Evolutionary conservation across 2,888 invertebrate genomes (phyloP).

Genomic region (Lepidochrysops patricia): DNA sequence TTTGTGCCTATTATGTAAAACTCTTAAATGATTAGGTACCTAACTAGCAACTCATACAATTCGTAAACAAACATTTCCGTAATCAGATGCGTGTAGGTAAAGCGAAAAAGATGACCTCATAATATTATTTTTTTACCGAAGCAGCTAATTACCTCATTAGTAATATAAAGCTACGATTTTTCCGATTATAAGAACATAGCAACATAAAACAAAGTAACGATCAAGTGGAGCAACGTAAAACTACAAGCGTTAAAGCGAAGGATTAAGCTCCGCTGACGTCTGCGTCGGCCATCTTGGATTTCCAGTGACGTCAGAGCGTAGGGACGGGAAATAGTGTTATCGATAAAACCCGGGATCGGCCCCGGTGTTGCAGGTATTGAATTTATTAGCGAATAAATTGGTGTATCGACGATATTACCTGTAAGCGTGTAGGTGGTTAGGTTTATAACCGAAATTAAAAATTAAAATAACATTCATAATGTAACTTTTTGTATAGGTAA

Average conservation of each 20-base stretch:
- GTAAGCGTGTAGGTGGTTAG: neutral
- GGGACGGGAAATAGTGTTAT: constrained; percentile 1
- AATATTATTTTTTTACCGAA: too few species aligned
- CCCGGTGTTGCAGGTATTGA: neutral
- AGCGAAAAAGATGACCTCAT: too few species aligned
- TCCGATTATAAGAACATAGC: too few species aligned
- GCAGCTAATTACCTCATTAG: too few species aligned
- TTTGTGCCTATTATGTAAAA: neutral
- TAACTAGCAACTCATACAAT: neutral
- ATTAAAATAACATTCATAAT: too few species aligned
- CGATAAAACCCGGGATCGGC: neutral
- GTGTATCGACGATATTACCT: neutral
- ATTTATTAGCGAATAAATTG: neutral
- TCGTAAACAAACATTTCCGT: too few species aligned
- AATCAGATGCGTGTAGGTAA: too few species aligned
- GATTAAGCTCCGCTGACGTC: neutral
- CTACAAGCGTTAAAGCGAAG: neutral
- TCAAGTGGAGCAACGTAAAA: neutral
- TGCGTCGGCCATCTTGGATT: constrained; percentile 2
- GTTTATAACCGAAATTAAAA: neutral
- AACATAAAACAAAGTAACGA: neutral
- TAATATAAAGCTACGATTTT: too few species aligned
- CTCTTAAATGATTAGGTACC: neutral
- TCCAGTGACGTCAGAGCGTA: constrained; percentile 2
- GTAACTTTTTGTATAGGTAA: too few species aligned